Evolutionary conservation across 1,140 invertebrate species (phyloP).

Genomic region (Meloidogyne exigua): DNA sequence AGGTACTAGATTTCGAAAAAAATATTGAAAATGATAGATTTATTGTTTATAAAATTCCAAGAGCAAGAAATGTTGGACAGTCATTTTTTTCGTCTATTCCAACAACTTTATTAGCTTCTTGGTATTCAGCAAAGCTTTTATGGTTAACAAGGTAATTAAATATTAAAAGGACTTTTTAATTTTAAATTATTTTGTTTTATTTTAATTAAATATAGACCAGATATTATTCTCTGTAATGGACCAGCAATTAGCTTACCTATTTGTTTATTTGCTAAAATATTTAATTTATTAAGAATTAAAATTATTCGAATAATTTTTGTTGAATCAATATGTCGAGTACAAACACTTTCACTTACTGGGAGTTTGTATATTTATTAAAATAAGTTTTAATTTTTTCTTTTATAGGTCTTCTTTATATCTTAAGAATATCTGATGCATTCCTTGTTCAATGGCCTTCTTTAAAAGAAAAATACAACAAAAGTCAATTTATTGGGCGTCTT

Average conservation of each 20-base stretch:
- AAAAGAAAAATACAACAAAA: conserved; percentile 68
- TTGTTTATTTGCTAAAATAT: conserved; percentile 72
- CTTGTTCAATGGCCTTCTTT: conserved; percentile 85
- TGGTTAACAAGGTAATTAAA: conserved; percentile 10
- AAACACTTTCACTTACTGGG: conserved; percentile 81
- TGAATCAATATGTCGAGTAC: conserved; percentile 89
- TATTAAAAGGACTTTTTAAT: no score
- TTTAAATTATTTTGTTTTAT: not conserved
- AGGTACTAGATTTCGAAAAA: conserved; percentile 39
- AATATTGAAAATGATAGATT: conserved; percentile 41
- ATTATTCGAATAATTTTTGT: conserved; percentile 81
- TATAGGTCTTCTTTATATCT: conserved; percentile 76
- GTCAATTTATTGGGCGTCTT: conserved; percentile 44
- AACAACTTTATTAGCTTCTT: conserved; percentile 14
- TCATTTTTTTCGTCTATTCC: conserved; percentile 71
- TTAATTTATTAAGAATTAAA: conserved; percentile 70
- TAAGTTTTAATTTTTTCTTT: not conserved
- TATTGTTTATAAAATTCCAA: conserved; percentile 73
- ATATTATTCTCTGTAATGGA: conserved; percentile 80
- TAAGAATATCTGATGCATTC: conserved; percentile 75
- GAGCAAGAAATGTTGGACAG: conserved; percentile 83
- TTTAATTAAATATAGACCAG: conserved; percentile 25
- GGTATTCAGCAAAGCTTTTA: conserved; percentile 12
- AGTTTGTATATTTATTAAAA: not conserved
- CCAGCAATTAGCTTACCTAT: conserved; percentile 90